phyloP scores from a whole-genome alignment of 2,888 invertebrate species.

The Nephrotoma guestfalica region DNA sequence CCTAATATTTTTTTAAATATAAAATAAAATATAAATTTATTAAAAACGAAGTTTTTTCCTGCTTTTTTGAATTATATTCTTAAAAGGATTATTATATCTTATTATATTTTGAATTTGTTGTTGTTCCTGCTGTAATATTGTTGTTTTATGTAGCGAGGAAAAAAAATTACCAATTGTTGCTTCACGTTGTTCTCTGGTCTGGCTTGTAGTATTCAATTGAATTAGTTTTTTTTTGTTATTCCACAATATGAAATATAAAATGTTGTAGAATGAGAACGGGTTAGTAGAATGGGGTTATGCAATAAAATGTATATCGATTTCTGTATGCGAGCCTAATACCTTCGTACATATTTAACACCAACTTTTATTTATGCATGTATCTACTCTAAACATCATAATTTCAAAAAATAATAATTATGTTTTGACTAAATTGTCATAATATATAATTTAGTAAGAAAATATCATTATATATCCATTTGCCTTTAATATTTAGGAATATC shows the following conservation, averaged over 20 bases:
- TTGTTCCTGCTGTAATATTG: not conserved
- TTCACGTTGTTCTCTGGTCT: not conserved
- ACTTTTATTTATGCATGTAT: not conserved
- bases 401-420: not conserved
- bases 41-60: not conserved
- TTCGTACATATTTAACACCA: not conserved
- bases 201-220: not conserved
- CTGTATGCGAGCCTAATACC: not conserved
- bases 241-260: not conserved
- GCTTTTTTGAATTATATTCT: not conserved
- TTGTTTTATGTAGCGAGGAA: not conserved
- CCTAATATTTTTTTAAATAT: not conserved
- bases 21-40: not conserved
- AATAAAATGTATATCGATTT: not conserved
- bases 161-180: not conserved
- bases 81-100: not conserved
- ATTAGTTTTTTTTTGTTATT: not conserved
- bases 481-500: no score
- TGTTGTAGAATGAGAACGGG: not conserved
- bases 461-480: no score
- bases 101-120: not conserved
- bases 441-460: not conserved
- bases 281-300: not conserved
- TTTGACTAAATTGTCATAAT: not conserved
- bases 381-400: not conserved